Base-by-base conservation (phyloP, 2,888 invertebrate genomes). In the Noctua comes region DNA sequence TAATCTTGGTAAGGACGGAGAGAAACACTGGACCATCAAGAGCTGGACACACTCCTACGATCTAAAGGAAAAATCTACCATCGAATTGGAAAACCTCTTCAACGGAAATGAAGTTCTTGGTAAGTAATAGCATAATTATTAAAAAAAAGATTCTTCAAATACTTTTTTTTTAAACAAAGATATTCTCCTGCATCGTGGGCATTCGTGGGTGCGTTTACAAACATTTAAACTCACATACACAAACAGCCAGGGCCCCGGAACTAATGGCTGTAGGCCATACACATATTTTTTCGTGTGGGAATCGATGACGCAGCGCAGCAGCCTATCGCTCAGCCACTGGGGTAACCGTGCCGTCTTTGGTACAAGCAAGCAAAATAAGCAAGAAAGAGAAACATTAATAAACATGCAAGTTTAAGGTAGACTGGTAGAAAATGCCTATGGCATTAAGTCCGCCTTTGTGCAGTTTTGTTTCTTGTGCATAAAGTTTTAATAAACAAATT, bases 51-150 rank as follows among this genome's bases (percentile, higher is more conserved):
- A 93, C 82, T 65, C 68, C 0, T 95, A 91, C 71, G 90, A 92
- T 16, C 88, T 95, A 3, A 92, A 93, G 70, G 94, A 93, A 0
- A 93, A 92, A 66, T 86, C 94, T 31, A 86, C 83, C 10, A 68
- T 95, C 13, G 86, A 91, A 21, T 88, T 95, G 11, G 93, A 93
- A 40, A 95, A 95, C 79, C 88, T 95, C 0, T 95, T 95, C 80
- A 86, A 90, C 43, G 94, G 93, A 81, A 95, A 95, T 70, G 91
- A 93, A 88, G 66, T 90, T 72, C 86, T 95, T 62, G 93, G 95
- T 95, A 87, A 80, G 90, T 82, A 48, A 40, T 65, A 13, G 7
- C 24, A 62, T 18, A 11, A 24, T 54, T 21, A 54, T n/a, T n/a
- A n/a, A 57, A 51, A 21, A 18, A 6, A 51, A 51, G 1, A n/a